Percentiles rank a stretch among this genome's conserved stretches.
phyloP scores from a whole-genome alignment of 1,140 invertebrate species.

The Acromyrmex charruanus region DNA sequence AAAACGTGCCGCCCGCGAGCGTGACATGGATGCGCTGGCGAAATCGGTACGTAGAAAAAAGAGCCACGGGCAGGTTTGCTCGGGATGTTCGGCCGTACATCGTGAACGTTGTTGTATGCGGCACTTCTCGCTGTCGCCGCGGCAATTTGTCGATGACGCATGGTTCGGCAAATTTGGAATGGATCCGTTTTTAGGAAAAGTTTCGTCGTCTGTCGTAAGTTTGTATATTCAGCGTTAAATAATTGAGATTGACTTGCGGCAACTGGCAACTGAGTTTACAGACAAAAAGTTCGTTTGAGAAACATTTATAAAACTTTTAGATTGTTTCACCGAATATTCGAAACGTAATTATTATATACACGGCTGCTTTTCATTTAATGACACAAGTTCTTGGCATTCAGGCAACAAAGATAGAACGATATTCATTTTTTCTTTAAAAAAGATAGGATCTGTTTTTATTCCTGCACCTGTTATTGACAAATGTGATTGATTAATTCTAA shows the following conservation, averaged over 20 bases:
- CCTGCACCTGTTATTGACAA: too few relatives aligned
- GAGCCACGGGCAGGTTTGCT: neutral
- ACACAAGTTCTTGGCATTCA: too few relatives aligned
- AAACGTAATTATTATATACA: too few relatives aligned
- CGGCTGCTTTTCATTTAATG: too few relatives aligned
- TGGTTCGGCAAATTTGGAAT: constrained; percentile 19
- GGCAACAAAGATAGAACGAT: too few relatives aligned
- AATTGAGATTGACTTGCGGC: neutral
- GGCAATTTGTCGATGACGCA: neutral
- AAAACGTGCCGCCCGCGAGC: constrained; percentile 56
- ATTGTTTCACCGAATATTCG: too few relatives aligned
- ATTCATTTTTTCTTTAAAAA: too few relatives aligned
- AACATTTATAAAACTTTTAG: neutral
- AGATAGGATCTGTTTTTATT: too few relatives aligned
- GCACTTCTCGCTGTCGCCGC: neutral
- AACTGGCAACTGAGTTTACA: neutral
- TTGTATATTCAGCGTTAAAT: neutral
- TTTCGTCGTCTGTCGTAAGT: neutral
- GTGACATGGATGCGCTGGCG: constrained; percentile 74
- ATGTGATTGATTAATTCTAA: too few relatives aligned
- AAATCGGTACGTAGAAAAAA: constrained; percentile 78
- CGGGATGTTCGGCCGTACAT: neutral
- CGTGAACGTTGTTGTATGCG: neutral
- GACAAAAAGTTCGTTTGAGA: neutral
- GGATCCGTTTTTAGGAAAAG: neutral